phyloP scores from a whole-genome alignment of 2,888 invertebrate genomes.

The Didymodactylos carnosus region DNA sequence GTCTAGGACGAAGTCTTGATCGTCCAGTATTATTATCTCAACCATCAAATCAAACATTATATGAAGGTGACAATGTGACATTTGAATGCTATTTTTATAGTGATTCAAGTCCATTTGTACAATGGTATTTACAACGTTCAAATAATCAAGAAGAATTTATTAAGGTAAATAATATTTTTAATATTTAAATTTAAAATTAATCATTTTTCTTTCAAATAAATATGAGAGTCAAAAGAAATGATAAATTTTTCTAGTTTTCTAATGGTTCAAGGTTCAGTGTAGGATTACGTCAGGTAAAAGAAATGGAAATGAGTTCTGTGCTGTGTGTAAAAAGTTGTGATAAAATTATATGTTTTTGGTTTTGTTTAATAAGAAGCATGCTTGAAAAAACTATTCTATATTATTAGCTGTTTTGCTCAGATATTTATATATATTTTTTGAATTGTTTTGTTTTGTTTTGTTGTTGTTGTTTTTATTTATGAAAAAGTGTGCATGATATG shows the following conservation, averaged over 20 bases:
- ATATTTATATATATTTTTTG: no score
- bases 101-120: neutral
- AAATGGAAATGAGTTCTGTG: neutral
- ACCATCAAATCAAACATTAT: slow-evolving; percentile 3
- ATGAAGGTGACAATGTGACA: slow-evolving; percentile 8
- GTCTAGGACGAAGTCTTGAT: neutral
- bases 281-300: neutral
- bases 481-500: no score
- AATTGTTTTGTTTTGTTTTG: no score
- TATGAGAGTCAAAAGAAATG: no score
- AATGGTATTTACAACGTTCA: neutral
- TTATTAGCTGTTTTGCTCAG: no score
- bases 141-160: neutral
- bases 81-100: neutral
- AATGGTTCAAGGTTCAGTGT: neutral
- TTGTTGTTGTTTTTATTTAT: no score
- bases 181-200: neutral
- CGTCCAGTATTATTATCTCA: neutral
- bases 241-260: neutral
- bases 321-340: no score
- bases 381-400: no score
- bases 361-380: no score
- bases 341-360: no score
- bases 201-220: no score
- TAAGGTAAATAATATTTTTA: neutral